phyloP scores from a whole-genome alignment of 2,888 invertebrate genomes.

The Branchellion lobata region DNA sequence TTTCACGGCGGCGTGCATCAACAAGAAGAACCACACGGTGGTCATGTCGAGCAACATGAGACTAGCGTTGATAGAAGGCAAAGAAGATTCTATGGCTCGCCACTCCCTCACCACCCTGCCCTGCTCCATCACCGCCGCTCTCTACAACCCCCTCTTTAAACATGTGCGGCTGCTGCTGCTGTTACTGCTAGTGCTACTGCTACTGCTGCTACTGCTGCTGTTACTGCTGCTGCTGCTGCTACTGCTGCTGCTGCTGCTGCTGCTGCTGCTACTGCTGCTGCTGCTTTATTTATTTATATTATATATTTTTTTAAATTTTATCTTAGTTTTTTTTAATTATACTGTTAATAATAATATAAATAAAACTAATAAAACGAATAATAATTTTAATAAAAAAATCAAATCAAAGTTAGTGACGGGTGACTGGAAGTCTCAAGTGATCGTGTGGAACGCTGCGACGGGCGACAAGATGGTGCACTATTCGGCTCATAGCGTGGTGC shows the following conservation, averaged over 20 bases:
- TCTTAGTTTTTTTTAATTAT: too few species aligned
- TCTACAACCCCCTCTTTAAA: constrained; percentile 59
- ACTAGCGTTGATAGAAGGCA: constrained; percentile 34
- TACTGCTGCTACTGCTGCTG: not conserved
- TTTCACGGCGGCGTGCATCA: constrained; percentile 51
- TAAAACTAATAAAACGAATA: too few species aligned
- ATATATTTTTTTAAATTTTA: too few species aligned
- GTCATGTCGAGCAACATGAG: constrained; percentile 39
- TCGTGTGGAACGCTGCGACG: constrained; percentile 77
- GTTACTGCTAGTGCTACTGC: not conserved
- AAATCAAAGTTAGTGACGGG: constrained; percentile 70
- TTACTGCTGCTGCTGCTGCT: not conserved
- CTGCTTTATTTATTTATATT: not conserved
- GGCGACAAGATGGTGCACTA: constrained; percentile 72
- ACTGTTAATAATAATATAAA: too few species aligned
- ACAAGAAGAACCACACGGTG: constrained; percentile 58
- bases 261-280: not conserved
- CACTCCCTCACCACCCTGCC: constrained; percentile 2
- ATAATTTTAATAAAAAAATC: too few species aligned
- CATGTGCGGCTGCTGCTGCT: constrained; percentile 63
- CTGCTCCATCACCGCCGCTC: constrained; percentile 43
- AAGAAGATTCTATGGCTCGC: constrained; percentile 25
- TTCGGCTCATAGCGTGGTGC: constrained; percentile 35
- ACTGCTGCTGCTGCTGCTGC: not conserved
- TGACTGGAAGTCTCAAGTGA: constrained; percentile 77